Evolutionary conservation across 53 echinoderm and acorn worm genomes (phyloP).

Genomic region (Zoroaster sp.): DNA sequence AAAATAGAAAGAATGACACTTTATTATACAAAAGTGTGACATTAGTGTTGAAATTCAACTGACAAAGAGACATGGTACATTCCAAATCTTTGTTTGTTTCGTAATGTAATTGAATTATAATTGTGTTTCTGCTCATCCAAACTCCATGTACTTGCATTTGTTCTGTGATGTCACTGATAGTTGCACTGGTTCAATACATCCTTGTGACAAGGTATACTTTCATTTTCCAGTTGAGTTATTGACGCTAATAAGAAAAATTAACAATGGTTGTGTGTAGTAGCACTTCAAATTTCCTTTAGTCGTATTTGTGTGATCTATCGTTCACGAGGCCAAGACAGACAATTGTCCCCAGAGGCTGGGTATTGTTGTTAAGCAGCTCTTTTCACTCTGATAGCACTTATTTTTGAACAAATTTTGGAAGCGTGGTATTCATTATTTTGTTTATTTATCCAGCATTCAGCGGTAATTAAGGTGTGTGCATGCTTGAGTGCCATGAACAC

Average conservation of each 20-base stretch:
- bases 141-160: no score
- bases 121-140: no score
- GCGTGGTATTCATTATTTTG: neutral
- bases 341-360: neutral
- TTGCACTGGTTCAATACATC: no score
- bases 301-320: neutral
- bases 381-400: neutral
- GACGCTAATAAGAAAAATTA: neutral
- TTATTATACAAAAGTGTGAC: no score
- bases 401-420: neutral
- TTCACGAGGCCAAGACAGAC: neutral
- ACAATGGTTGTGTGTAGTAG: neutral
- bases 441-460: neutral
- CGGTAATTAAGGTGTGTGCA: neutral
- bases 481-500: neutral
- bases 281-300: neutral
- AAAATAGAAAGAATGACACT: no score
- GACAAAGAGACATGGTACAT: no score
- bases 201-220: no score
- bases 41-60: no score
- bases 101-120: no score
- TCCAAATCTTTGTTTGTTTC: no score
- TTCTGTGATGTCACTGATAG: no score
- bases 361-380: neutral
- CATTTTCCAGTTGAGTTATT: slow-evolving; percentile 21